Base-by-base conservation (phyloP, 2,888 invertebrate species). In the Hybos culiciformis region DNA sequence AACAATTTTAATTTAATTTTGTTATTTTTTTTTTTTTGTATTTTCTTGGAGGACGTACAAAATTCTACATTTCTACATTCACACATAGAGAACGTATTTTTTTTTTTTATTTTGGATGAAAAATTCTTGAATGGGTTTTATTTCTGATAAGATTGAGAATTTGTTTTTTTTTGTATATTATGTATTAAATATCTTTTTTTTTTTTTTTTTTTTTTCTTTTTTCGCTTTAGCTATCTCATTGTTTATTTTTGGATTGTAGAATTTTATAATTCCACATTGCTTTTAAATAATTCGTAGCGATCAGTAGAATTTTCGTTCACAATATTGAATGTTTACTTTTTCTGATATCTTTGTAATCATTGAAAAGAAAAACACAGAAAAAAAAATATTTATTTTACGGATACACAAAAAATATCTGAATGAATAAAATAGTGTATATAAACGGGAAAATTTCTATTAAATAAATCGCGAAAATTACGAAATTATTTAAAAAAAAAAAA, bases 241-340 rank as follows among this genome's bases (percentile, higher is more conserved):
- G n/a, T n/a, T n/a, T n/a, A n/a, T n/a, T n/a, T n/a, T n/a, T n/a
- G n/a, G n/a, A n/a, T n/a, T n/a, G n/a, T n/a, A n/a, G n/a, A n/a
- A n/a, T n/a, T n/a, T n/a, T n/a, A n/a, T n/a, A n/a, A n/a, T 43
- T 43, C 43, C 43, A 43, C 43, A 43, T 43, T 34, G 37, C 43
- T 34, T 19, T 21, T 33, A 21, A 20, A 23, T 23, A 23, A 24
- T 39, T 23, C 17, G 29, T 14, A 32, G n/a, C 33, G 40, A 21
- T 14, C 40, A 29, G 39, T 29, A 38, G 24, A 23, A 39, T 43
- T 38, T 38, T 43, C 34, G 43, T 33, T 39, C 19, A 43, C 43
- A 43, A 31, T n/a, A 29, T 29, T n/a, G 29, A 29, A 29, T 29
- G 29, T 29, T 12, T 29, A 7, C n/a, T 12, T 5, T n/a, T n/a